These are phyloP conservation scores for Atta texana DNA, from an alignment of 1,140 invertebrate species.

Conservation along the genomic window DNA sequence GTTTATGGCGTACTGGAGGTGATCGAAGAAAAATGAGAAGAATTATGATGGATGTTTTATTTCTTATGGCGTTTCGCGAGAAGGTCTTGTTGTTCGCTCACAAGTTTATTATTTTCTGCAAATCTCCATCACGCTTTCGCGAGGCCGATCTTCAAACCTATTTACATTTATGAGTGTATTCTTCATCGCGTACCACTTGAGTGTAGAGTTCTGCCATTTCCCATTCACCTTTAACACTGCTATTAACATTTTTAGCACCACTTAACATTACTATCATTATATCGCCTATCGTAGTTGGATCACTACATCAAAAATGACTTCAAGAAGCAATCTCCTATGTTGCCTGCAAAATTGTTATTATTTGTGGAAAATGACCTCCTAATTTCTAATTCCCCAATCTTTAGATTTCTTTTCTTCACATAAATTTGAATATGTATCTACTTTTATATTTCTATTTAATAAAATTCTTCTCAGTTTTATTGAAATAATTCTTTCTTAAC, in stretches of 20 bases:
- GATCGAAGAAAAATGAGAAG: not conserved
- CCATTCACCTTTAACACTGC: not conserved
- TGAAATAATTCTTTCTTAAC: not conserved
- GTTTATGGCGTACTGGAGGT: constrained; percentile 3
- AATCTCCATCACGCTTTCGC: constrained; percentile 27
- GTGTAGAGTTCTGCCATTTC: not conserved
- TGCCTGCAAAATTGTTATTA: constrained; percentile 19
- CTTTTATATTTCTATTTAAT: constrained; percentile 4
- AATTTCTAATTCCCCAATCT: not conserved
- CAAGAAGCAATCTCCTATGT: constrained; percentile 21
- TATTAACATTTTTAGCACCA: not conserved
- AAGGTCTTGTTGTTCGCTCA: not conserved
- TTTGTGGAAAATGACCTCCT: not conserved
- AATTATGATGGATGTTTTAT: constrained; percentile 19
- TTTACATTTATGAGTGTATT: constrained; percentile 52
- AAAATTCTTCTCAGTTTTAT: not conserved
- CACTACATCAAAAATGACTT: constrained; percentile 10
- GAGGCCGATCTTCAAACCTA: constrained; percentile 23
- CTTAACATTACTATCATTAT: constrained; percentile 38
- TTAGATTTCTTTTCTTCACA: not conserved
- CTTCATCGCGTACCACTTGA: constrained; percentile 6
- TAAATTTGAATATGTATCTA: not conserved
- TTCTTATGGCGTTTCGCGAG: not conserved
- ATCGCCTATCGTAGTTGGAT: not conserved
- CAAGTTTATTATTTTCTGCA: constrained; percentile 27